Evolutionary conservation across 2,888 invertebrate species (phyloP).

Genomic region (Eueremaeus valkanovi): DNA sequence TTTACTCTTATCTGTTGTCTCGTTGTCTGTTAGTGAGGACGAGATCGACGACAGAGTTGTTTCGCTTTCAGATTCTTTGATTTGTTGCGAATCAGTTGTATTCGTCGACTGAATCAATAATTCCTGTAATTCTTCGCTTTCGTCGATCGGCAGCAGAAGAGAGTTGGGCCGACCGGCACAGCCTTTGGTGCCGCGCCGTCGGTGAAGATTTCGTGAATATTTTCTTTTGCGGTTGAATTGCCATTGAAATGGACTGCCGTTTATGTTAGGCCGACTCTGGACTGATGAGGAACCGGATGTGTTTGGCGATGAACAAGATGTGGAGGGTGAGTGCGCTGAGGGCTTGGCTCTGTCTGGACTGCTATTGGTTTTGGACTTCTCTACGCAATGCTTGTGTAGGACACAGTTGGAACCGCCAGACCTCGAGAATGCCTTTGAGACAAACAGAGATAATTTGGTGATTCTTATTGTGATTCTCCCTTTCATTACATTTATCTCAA

Average conservation of each 20-base stretch:
- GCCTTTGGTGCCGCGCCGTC: conserved; percentile 25
- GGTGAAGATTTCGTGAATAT: conserved; percentile 35
- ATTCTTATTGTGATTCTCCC: neutral
- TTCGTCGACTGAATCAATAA: neutral
- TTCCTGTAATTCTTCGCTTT: conserved; percentile 38
- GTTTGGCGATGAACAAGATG: neutral
- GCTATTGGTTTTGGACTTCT: neutral
- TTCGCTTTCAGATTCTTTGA: neutral
- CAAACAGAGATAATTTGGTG: no score
- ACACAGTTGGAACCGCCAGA: conserved; percentile 36
- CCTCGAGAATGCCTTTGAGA: neutral
- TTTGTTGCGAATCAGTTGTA: conserved; percentile 1
- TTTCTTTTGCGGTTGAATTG: conserved; percentile 38
- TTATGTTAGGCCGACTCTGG: neutral
- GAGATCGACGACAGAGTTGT: neutral
- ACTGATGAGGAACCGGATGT: conserved; percentile 6
- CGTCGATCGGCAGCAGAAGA: conserved; percentile 37
- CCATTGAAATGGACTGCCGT: conserved; percentile 31
- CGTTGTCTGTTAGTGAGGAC: neutral
- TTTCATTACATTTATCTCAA: neutral
- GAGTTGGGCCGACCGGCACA: conserved; percentile 29
- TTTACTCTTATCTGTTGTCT: neutral
- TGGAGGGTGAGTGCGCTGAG: neutral
- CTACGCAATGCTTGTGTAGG: conserved; percentile 36
- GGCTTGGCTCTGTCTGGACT: neutral